phyloP scores from a whole-genome alignment of 2,797 vertebrate species.

The Melanotaenia pygmaea region DNA sequence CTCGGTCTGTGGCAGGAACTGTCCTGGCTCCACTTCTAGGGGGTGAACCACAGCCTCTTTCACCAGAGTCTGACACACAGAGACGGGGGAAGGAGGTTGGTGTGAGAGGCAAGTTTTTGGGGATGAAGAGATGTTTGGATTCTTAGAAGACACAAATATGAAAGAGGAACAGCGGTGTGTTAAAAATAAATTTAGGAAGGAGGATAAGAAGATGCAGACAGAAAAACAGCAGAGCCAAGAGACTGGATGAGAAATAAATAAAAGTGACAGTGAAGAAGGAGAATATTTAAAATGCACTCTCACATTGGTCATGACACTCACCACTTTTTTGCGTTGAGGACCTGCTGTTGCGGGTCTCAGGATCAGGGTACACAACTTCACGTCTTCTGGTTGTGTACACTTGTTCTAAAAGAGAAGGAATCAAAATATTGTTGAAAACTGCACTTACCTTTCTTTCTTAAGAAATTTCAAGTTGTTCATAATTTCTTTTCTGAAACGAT shows the following conservation, averaged over 20 bases:
- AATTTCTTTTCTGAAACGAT: too few species aligned
- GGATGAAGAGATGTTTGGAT: constrained; percentile 6
- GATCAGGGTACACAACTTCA: constrained; percentile 82
- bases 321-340: constrained; percentile 81
- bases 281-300: background rate
- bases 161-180: background rate
- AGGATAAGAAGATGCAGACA: background rate
- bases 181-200: background rate
- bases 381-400: constrained; percentile 85
- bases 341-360: constrained; percentile 69
- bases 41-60: constrained; percentile 81
- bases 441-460: too few species aligned
- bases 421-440: too few species aligned
- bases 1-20: constrained; percentile 70
- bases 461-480: too few species aligned
- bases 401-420: constrained; percentile 73
- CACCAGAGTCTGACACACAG: constrained; percentile 76
- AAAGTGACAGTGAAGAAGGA: background rate
- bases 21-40: constrained; percentile 74
- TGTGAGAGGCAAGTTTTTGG: constrained; percentile 1
- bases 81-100: constrained; percentile 15
- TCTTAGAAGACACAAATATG: background rate
- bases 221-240: constrained; percentile 2
- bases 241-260: background rate
- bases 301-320: constrained; percentile 54